A percentile compares a stretch with the other conserved stretches of the same genome.
These are phyloP conservation scores for Notolabrus celidotus DNA, from an alignment of 2,797 vertebrate species.

Conservation along the genomic window DNA sequence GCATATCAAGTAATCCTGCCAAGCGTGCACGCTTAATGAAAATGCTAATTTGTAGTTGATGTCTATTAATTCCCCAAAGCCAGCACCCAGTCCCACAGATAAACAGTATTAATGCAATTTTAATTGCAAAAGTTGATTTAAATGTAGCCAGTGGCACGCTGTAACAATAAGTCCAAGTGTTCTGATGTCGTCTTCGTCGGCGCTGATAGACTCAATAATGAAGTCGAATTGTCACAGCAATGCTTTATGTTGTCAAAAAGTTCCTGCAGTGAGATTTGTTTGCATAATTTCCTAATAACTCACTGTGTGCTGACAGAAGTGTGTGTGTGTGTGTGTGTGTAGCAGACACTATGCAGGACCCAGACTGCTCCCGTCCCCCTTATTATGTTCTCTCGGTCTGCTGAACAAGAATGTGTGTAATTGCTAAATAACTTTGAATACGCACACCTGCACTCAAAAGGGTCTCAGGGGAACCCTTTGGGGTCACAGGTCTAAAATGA, in stretches of 20 bases:
- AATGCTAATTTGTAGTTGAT: constrained; percentile 77
- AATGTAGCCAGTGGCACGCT: constrained; percentile 46
- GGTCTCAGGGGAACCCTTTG: constrained; percentile 15
- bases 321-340: not conserved
- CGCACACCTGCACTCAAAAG: constrained; percentile 11
- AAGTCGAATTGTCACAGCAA: constrained; percentile 14
- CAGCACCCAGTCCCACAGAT: constrained; percentile 64
- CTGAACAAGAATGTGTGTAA: constrained; percentile 13
- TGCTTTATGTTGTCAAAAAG: constrained; percentile 42
- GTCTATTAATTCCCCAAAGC: constrained; percentile 76
- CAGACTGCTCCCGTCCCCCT: not conserved
- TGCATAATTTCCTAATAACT: constrained; percentile 57
- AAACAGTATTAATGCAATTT: constrained; percentile 74
- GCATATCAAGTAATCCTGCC: constrained; percentile 49
- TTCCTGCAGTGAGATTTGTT: constrained; percentile 45
- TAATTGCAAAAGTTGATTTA: constrained; percentile 70
- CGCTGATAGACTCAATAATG: constrained; percentile 38
- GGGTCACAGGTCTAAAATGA: constrained; percentile 26
- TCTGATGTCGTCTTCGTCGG: constrained; percentile 1
- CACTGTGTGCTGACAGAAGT: constrained; percentile 13
- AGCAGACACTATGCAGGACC: too few species aligned
- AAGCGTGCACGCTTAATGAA: constrained; percentile 74
- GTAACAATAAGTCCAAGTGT: constrained; percentile 34
- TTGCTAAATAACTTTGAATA: constrained; percentile 12
- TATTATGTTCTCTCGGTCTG: constrained; percentile 22